These are phyloP conservation scores for Megalopta genalis DNA, from an alignment of 1,140 invertebrate species.

Conservation along the genomic window DNA sequence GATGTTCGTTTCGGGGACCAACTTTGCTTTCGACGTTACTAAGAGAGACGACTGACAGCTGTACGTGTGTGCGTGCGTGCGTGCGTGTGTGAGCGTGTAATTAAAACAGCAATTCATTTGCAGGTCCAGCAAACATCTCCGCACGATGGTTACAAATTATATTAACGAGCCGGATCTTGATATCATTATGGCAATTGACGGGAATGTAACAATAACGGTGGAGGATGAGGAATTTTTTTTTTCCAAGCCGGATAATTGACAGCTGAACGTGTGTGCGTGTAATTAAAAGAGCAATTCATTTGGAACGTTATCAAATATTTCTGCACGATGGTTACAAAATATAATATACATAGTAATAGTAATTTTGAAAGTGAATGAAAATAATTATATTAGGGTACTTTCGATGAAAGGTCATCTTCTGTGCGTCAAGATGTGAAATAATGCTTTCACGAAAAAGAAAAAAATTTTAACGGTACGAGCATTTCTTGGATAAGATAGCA, in stretches of 20 bases:
- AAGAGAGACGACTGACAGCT: not conserved
- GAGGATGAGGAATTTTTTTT: too few relatives aligned
- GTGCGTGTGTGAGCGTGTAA: not conserved
- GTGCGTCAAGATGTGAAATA: not conserved
- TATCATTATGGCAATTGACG: too few relatives aligned
- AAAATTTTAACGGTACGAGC: conserved; percentile 48
- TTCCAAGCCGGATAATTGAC: not conserved
- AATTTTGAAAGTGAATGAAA: too few relatives aligned
- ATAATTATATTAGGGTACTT: too few relatives aligned
- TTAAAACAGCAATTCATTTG: conserved; percentile 6
- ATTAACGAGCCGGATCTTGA: too few relatives aligned
- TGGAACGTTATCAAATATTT: not conserved
- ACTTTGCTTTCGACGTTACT: conserved; percentile 4
- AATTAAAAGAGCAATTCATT: conserved; percentile 2
- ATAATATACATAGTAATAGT: too few relatives aligned
- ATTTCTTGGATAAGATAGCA: conserved; percentile 42
- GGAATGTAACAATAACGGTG: too few relatives aligned
- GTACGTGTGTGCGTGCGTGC: not conserved
- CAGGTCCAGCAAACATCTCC: not conserved
- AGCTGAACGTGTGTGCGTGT: not conserved
- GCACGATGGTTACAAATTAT: not conserved
- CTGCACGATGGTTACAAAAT: not conserved
- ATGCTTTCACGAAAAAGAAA: conserved; percentile 29
- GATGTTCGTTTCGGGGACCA: conserved; percentile 3
- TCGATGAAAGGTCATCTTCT: too few relatives aligned